A percentile compares a stretch with the other conserved stretches of the same genome.
Evolutionary conservation across 1,140 invertebrate genomes (phyloP).

Genomic region (Drosophila bocqueti): DNA sequence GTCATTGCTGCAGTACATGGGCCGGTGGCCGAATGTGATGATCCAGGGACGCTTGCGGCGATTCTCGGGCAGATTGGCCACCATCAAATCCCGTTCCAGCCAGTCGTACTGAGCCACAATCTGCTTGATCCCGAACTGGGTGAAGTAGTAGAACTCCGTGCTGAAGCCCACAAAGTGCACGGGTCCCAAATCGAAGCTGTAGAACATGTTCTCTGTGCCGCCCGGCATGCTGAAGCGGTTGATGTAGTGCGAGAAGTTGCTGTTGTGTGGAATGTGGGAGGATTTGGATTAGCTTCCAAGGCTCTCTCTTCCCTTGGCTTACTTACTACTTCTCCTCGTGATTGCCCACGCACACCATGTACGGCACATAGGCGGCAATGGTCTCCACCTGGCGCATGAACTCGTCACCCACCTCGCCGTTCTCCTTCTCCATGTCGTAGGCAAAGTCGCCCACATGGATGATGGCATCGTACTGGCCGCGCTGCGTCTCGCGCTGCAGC

Average conservation of each 20-base stretch:
- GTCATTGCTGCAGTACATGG: conserved; percentile 98
- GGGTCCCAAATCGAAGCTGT: conserved; percentile 96
- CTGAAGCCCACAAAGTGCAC: conserved; percentile 96
- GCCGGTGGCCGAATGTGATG: conserved; percentile 95
- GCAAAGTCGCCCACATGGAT: conserved; percentile 98
- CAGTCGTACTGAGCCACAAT: conserved; percentile 95
- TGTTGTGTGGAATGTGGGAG: conserved; percentile 84
- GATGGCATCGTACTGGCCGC: conserved; percentile 93
- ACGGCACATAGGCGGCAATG: conserved; percentile 94
- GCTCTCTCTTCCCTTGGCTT: conserved; percentile 19
- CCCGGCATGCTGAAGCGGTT: conserved; percentile 96
- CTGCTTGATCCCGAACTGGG: conserved; percentile 94
- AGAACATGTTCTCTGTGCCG: conserved; percentile 90
- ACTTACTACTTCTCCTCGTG: conserved; percentile 93
- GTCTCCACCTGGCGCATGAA: conserved; percentile 96
- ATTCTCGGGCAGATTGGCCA: conserved; percentile 88
- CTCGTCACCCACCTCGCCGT: conserved; percentile 93
- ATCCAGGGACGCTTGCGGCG: conserved; percentile 94
- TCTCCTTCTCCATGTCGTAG: conserved; percentile 95
- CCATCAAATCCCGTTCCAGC: conserved; percentile 92
- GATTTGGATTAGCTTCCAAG: too few species aligned
- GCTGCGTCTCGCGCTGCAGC: conserved; percentile 92
- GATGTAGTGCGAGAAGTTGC: conserved; percentile 95
- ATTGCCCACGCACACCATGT: conserved; percentile 97
- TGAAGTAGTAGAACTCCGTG: conserved; percentile 98